phyloP scores from a whole-genome alignment of 1,140 invertebrate genomes.

The Drosophila tropicalis region DNA sequence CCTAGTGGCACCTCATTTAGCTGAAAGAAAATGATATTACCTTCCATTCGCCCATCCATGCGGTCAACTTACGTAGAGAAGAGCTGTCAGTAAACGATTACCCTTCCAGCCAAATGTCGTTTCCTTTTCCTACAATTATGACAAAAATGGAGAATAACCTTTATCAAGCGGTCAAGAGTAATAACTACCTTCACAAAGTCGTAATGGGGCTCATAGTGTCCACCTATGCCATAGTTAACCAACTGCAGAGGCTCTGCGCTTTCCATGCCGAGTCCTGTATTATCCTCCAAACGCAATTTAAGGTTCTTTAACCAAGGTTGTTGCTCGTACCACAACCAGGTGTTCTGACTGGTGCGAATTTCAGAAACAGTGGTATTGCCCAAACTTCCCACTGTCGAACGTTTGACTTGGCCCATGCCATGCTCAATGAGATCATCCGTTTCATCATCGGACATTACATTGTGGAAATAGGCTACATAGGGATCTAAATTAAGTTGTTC shows the following conservation, averaged over 20 bases:
- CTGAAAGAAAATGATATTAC: constrained; percentile 83
- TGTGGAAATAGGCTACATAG: constrained; percentile 93
- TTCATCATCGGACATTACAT: constrained; percentile 84
- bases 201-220: constrained; percentile 90
- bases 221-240: constrained; percentile 89
- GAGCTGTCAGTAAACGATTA: constrained; percentile 71
- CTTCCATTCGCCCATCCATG: background rate
- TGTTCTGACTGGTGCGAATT: constrained; percentile 97
- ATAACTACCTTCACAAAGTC: constrained; percentile 87
- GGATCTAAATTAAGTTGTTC: constrained; percentile 94
- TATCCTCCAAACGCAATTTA: constrained; percentile 85
- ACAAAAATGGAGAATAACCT: background rate
- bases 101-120: constrained; percentile 78
- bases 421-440: constrained; percentile 93
- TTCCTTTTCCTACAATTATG: background rate
- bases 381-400: constrained; percentile 88
- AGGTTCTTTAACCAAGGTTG: constrained; percentile 86
- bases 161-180: background rate
- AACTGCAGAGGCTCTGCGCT: constrained; percentile 89
- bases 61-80: constrained; percentile 83
- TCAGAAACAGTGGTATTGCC: constrained; percentile 85
- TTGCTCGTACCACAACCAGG: constrained; percentile 95
- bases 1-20: constrained; percentile 97
- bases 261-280: constrained; percentile 92
- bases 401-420: constrained; percentile 88